Base-by-base conservation (phyloP, 2,113 vertebrate genomes). In the Greenwoodochromis staneri region DNA sequence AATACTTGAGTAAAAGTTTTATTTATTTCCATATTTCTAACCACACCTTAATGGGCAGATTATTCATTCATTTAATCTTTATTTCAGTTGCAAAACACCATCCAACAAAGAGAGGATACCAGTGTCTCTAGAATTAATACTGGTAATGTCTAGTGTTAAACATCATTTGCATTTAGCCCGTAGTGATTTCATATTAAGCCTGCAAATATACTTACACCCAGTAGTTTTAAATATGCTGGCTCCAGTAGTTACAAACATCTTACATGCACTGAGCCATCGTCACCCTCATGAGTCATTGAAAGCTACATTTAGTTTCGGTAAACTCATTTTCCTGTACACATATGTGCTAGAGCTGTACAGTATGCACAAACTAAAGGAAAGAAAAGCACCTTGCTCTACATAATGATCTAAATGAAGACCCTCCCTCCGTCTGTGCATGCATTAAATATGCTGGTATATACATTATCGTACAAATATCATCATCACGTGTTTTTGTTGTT, bases 61-160 rank as follows among this genome's bases (percentile, higher is more conserved):
- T 47, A 29, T 71, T 42, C n/a, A 42, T 0, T 45, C 12, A 71
- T 0, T 2, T 0, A 8, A 66, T 38, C 34, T 66, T 66, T 21
- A 66, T 38, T 38, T 21, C 19, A 66, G 34, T 21, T 24, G 38
- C 66, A 71, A 27, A 14, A 0, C 12, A 71, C 21, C 34, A 21
- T 13, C 61, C 38, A 42, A 73, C 66, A 73, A 73, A 45, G 38
- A 71, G 38, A 45, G 38, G 13, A 71, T 71, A 45, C 21, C 21
- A 2, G 0, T 71, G 8, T 27, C 0, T 16, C 66, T 42, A 71
- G n/a, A 27, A 27, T 45, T 14, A 71, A 71, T 0, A 71, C 21
- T 42, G n/a, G 66, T 24, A 71, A 16, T 42, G 38, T 71, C 5
- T 71, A 14, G 63, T 16, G 38, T 42, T 42, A 71, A 0, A 24